Base-by-base conservation (phyloP, 1,140 invertebrate species). In the Adoxophyes honmai region DNA sequence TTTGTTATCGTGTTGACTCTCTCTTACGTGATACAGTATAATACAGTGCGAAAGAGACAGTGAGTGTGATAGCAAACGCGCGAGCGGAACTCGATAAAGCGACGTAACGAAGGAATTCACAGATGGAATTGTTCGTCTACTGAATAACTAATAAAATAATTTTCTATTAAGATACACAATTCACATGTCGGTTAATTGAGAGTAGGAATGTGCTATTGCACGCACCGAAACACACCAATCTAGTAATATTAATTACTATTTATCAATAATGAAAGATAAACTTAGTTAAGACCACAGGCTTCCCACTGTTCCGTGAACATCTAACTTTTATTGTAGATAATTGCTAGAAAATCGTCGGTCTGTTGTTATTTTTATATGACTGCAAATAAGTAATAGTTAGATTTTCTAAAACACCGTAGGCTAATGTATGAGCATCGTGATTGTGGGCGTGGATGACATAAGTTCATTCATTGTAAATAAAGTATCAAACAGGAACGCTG, bases 291-390 rank as follows among this genome's bases (percentile, higher is more conserved):
- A 74, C 75, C 78, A 82, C 82, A 65, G 76, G 79, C 82, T 86
- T 83, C 67, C 75, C 74, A 72, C 78, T 76, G 61, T 77, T 78
- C 71, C 75, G 75, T 77, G 71, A 74, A 75, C 69, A 78, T 77
- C 69, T 67, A 77, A 66, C 67, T 82, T 84, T 84, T 81, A 87
- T 75, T 83, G 78, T 88, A 86, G 80, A 77, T 85, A 85, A 82
- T 81, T 80, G 80, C 80, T 85, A 88, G 85, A 70, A 75, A 75
- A 81, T 74, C 75, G 78, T 78, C 75, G 65, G 76, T 88, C 73
- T 86, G 79, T 86, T 88, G 79, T 88, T 88, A 88, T 88, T 88
- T 86, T 88, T 88, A 86, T 86, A 88, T 86, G 79, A 81, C 73
- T 85, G 81, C 82, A 86, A 82, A 75, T 77, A 75, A 81, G 66